Base-by-base conservation (phyloP, 2,888 invertebrate genomes). In the Nowickia ferox region DNA sequence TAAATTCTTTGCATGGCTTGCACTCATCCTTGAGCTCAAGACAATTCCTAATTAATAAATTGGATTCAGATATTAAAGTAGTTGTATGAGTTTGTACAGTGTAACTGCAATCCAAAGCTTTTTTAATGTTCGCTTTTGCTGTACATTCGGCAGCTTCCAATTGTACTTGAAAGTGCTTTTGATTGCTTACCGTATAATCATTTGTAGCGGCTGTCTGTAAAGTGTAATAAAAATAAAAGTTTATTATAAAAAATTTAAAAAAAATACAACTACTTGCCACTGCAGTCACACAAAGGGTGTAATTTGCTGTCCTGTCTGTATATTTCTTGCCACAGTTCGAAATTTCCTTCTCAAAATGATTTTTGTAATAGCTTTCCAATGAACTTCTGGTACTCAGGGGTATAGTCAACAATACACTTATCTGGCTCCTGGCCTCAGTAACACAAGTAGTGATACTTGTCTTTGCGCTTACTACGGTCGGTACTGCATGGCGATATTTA, bases 401-500 rank as follows among this genome's bases (percentile, higher is more conserved):
- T 1, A n/a, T 4, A 6, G 11, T 17, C 13, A 83, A 11, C 2
- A 86, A 55, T 13, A 4, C 22, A n/a, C 13, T 57, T 6, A 80
- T 9, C 19, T 69, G 68, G 9, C 9, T 74, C 0, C 9, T 77
- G 15, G 88, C 88, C 4, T 69, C 17, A 9, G 30, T 19, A 6
- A 65, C 53, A 61, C 88, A 88, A 9, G 11, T 66, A 2, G 61
- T 61, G 8, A 87, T 68, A 6, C 68, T 19, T 2, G 65, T 9
- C 40, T 83, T 76, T 1, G 84, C 63, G 2, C 53, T 11, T 1
- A 68, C 66, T 1, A 68, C 53, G 11, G 84, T 84, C 1, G 87
- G 80, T n/a, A 88, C 19, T 38, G 72, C 48, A 3, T 22, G 6
- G 19, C 85, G 83, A 69, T 88, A 88, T 59, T 87, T 84, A 1